Percentiles rank a stretch among this genome's conserved stretches.
Evolutionary conservation across 2,797 vertebrate species (phyloP).

Genomic region (Perodicticus potto): DNA sequence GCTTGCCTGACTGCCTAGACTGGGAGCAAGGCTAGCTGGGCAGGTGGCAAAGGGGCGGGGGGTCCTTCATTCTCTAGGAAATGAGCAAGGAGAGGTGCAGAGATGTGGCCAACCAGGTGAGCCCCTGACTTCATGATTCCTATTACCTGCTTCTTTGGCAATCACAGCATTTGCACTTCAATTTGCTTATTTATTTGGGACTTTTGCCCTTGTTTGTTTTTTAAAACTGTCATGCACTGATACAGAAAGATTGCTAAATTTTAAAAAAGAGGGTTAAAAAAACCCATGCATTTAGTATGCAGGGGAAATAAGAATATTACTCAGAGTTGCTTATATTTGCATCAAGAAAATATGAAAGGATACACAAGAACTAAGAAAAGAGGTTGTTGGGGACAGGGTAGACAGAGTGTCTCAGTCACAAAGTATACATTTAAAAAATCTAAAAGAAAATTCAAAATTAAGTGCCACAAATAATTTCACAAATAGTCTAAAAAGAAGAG

Average conservation of each 20-base stretch:
- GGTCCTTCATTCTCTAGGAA: background rate
- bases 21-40: background rate
- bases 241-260: background rate
- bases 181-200: background rate
- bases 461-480: background rate
- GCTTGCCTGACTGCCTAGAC: background rate
- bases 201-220: background rate
- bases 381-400: background rate
- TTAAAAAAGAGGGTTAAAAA: background rate
- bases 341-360: background rate
- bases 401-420: background rate
- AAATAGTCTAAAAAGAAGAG: background rate
- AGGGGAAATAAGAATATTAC: background rate
- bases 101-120: background rate
- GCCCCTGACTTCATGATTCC: background rate
- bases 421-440: background rate
- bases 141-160: fast-evolving
- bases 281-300: background rate
- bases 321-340: background rate
- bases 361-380: background rate
- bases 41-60: background rate
- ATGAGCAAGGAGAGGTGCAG: background rate
- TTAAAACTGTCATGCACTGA: no score
- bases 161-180: no score
- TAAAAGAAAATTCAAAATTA: background rate